Evolutionary conservation across 1,140 invertebrate species (phyloP), one percentile per base, ranked within the genome.

Genomic region (Proctacanthus coquilletti): DNA sequence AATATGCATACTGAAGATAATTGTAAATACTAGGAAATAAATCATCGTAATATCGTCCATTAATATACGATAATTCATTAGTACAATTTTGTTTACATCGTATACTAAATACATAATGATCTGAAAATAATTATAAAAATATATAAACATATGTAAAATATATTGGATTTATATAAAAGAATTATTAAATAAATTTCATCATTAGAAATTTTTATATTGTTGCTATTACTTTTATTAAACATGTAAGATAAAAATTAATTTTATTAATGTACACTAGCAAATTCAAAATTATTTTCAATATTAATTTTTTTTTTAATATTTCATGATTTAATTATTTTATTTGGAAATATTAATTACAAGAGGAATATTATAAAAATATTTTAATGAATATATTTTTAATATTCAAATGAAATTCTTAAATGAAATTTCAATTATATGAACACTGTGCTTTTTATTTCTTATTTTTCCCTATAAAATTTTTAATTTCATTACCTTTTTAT

Each of bases 71-170:
- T 13, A 32, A 17, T 5, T 32, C 30, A 32, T 6, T 6, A 8
- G 30, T 32, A 32, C 30, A 32, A 17, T 32, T 32, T 32, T 32
- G 30, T 17, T 32, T 32, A 17, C 30, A 32, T 5, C 30, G 30
- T 17, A 32, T 8, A 8, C 6, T 13, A 17, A 6, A 32, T 5
- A 32, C 30, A 13, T 32, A 32, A 5, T 32, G 30, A 32, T 32
- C 30, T 32, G 13, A 13, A 32, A 32, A 25, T n/a, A 6, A 25
- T 8, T 25, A 8, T 25, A n/a, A 25, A 25, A 25, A 8, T 25
- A n/a, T 25, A 25, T 25, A n/a, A 25, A 8, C 6, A 25, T 25
- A 25, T 25, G 6, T 8, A 25, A 25, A 8, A 25, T 25, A 32
- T 6, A 32, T 10, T 32, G 13, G 5, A 15, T 6, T 32, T 13